Percentiles rank a stretch among this genome's conserved stretches.
phyloP scores from a whole-genome alignment of 1,140 invertebrate species.

The Zaprionus capensis region DNA sequence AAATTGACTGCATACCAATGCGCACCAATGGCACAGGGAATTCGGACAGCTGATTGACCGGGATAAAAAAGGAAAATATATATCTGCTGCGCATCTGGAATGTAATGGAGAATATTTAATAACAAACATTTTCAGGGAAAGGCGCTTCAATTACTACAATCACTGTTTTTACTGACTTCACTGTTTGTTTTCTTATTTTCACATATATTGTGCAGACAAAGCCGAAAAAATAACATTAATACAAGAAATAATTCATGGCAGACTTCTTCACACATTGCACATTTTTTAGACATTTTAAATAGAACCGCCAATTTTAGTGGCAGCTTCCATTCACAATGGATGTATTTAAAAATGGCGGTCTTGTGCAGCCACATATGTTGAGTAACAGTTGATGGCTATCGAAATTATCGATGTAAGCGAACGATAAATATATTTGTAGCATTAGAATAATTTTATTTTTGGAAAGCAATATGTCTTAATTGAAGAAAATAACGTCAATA shows the following conservation, averaged over 20 bases:
- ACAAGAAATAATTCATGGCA: neutral
- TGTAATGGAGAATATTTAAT: neutral
- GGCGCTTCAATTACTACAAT: neutral
- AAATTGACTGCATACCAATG: slow-evolving; percentile 52
- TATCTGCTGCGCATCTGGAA: neutral
- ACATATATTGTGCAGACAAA: neutral
- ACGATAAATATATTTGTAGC: neutral
- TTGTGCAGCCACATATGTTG: neutral
- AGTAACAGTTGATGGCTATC: slow-evolving; percentile 21
- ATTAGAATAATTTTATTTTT: neutral
- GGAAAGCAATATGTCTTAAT: neutral
- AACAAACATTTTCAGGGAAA: neutral
- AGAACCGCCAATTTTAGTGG: neutral
- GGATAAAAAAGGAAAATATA: neutral
- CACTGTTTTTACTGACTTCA: neutral
- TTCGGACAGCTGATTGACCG: slow-evolving; percentile 24
- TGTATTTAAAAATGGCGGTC: neutral
- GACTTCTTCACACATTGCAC: neutral
- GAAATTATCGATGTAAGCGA: slow-evolving; percentile 30
- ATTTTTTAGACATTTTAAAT: slow-evolving; percentile 13
- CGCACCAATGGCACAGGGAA: slow-evolving; percentile 27
- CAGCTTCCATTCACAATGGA: slow-evolving; percentile 37
- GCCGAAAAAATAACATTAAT: neutral
- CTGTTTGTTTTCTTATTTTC: neutral
- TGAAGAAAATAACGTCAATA: slow-evolving; percentile 5